Base-by-base conservation (phyloP, 37 sponge, comb jelly and placozoan species). In the Spongia lamella region DNA sequence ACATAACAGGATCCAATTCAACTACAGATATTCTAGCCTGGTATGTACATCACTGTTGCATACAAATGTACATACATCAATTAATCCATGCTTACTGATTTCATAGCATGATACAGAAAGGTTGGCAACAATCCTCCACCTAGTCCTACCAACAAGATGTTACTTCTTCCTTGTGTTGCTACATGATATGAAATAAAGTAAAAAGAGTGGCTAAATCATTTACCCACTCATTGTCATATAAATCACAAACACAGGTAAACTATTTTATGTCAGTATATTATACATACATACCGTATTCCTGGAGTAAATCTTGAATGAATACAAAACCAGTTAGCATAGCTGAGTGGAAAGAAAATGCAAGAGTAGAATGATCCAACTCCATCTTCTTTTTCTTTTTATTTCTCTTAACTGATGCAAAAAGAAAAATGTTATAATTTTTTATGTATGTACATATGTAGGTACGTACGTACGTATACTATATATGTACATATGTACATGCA, bases 41-140 rank as follows among this genome's bases (percentile, higher is more conserved):
- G n/a, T n/a, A n/a, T 27, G 40, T 7, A 78, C 20, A 78, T 57
- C 6, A 27, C 27, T n/a, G n/a, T n/a, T n/a, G n/a, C n/a, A n/a
- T n/a, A n/a, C n/a, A 5, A 26, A 56, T 5, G 6, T 5, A 56
- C 7, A 16, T 51, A 51, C 53, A 51, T 51, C n/a, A n/a, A n/a
- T n/a, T n/a, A n/a, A n/a, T n/a, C n/a, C n/a, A n/a, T n/a, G 36
- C 32, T 64, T 38, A 34, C 40, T n/a, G 21, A 47, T 6, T 68
- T 3, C 50, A 39, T 32, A 51, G 55, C 73, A 56, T 57, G 14
- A 36, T 77, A 53, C 32, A 93, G 82, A 60, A 63, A 93, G 38
- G 36, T 73, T 19, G 82, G 76, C 5, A 93, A 80, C 30, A 79
- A 61, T 25, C 94, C 94, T n/a, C 94, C 94, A 21, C 94, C 94